Conservation (phyloP, 2,113 vertebrate genomes). For the Rutilus rutilus region DNA sequence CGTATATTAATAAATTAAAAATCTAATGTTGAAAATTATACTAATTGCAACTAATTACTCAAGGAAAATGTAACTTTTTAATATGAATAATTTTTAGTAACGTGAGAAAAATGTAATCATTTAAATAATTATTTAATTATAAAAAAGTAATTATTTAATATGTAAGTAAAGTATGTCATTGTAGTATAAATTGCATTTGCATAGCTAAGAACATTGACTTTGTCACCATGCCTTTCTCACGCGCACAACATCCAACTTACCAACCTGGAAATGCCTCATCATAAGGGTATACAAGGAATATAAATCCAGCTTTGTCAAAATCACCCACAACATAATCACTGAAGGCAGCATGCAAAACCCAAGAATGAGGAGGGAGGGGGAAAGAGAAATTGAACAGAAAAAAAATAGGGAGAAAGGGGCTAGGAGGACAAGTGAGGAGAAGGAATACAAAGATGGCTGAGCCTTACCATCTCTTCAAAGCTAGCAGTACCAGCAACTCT, state of each 20-base stretch:
- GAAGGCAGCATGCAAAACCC: constrained; percentile 50
- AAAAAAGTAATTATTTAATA: not conserved
- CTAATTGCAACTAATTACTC: not conserved
- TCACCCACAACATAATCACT: constrained; percentile 24
- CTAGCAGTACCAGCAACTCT: constrained; percentile 56
- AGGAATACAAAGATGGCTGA: constrained; percentile 44
- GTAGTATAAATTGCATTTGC: not conserved
- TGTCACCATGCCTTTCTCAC: not conserved
- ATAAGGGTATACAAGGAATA: not conserved
- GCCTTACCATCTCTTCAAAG: constrained; percentile 71
- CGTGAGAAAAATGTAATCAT: too few relatives aligned
- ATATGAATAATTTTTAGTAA: not conserved
- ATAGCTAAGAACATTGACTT: not conserved
- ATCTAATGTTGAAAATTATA: not conserved
- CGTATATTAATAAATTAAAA: not conserved
- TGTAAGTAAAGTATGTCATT: not conserved
- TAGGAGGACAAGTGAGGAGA: constrained; percentile 24
- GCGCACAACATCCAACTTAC: not conserved
- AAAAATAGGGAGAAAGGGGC: not conserved
- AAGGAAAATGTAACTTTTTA: not conserved
- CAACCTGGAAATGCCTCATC: not conserved
- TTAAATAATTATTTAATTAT: not conserved
- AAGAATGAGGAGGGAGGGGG: not conserved
- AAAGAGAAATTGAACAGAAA: not conserved
- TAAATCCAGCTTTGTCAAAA: not conserved